Evolutionary conservation across 2,888 invertebrate genomes (phyloP), one percentile per base, ranked within the genome.

Genomic region (Eupithecia inturbata): DNA sequence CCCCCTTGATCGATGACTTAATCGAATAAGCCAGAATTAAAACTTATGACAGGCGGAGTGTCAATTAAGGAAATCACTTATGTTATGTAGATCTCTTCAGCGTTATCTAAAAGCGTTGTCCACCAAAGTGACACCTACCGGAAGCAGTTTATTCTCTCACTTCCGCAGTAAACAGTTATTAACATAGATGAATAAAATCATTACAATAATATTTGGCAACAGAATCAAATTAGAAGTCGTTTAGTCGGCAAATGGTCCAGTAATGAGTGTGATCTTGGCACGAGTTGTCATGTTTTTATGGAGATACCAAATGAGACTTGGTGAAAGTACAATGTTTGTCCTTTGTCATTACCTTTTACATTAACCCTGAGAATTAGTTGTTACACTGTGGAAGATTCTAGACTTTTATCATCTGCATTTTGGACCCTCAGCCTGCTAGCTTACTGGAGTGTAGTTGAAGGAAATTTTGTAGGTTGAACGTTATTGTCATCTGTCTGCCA

Each of bases 191-290:
- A 73, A 70, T 73, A 31, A 70, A 66, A 57, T 60, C 41, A 36
- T 70, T 26, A 64, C 67, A 64, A 66, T 74, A 71, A 70, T 67
- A 77, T 74, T 77, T 72, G 74, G 76, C 76, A 64, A 10, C 70
- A 49, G 28, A 70, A 68, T 26, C 72, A 72, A 74, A 77, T 74
- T 74, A 74, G 68, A 63, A 70, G 66, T 74, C 71, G 69, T 71
- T 74, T 69, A 72, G 72, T 49, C 68, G 74, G 72, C 74, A 77
- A 77, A 77, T 72, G 64, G 67, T 66, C 49, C 36, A 57, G 68
- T 66, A 74, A 71, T 77, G 68, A 74, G 73, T 49, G 66, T 53
- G 22, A 36, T 33, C 22, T 74, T 72, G 72, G 74, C 62, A 63
- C 62, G 28, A 73, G 33, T 26, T 45, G 63, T 31, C 62, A 74